Evolutionary conservation across 2,113 vertebrate species (phyloP), one percentile per base, ranked within the genome.

Genomic region (Strigops habroptila): DNA sequence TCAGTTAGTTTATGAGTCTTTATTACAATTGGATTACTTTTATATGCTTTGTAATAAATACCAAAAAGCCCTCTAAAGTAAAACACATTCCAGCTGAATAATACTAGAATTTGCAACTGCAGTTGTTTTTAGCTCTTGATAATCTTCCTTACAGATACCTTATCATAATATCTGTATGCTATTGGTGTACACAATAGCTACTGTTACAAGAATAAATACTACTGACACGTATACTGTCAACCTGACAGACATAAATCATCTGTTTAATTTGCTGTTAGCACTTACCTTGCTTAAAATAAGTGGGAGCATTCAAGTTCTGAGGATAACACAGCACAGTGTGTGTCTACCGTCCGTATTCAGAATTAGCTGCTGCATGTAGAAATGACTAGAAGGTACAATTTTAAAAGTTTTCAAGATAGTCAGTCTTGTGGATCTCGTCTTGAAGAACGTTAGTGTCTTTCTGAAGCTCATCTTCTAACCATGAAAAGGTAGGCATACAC

Each of bases 41-140:
- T 95, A 53, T 87, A 28, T 89, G 52, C 70, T 85, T 49, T 79
- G 33, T 89, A 87, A 82, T 95, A 93, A 93, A 78, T 88, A 92
- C 25, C 80, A 71, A 81, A 93, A 86, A 88, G 11, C 60, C 30
- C 22, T 82, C 83, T 71, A 48, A 95, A 91, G 69, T 91, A 71
- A 89, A 95, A 79, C 22, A 21, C 6, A 14, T 71, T 91, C 69
- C 60, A 91, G 35, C 39, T 75, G 73, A 90, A 68, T 86, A 91
- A 88, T 51, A 57, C 41, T 12, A 31, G 27, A 85, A 76, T n/a
- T 79, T 91, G 57, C 46, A 95, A 62, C 44, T 82, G 74, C 73
- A 60, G 76, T 22, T 84, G 15, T 12, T 92, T 84, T 78, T 48
- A 79, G 49, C 27, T 75, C 60, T 67, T 78, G 21, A 9, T 82